Base-by-base conservation (phyloP, 1,140 invertebrate genomes). In the Drosophila kikkawai region DNA sequence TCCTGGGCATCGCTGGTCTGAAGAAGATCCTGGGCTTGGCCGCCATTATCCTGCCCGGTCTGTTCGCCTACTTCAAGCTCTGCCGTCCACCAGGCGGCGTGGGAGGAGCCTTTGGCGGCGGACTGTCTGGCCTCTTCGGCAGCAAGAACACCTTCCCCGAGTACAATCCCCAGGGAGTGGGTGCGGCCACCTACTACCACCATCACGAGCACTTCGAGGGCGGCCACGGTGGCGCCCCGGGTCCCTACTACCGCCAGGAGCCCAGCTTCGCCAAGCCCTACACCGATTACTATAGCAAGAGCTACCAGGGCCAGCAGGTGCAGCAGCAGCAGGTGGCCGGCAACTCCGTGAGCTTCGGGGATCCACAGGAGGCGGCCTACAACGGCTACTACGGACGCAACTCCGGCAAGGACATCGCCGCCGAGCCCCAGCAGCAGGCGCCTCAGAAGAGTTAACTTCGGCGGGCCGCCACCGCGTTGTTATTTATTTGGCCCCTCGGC, bases 21-120 rank as follows among this genome's bases (percentile, higher is more conserved):
- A 97, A 97, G 93, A 97, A 97, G 80, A 94, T 97, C 83, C 93
- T 97, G 3, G 96, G 96, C 37, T 95, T 97, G 84, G 93, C 96
- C 80, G 96, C 96, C 22, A 94, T 97, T 42, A 94, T 96, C 26
- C 93, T 97, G 69, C 96, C 96, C 32, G 95, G 95, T 70, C 82
- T 97, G 1, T 97, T 97, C 65, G 96, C 95, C 9, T 97, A 97
- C 93, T 97, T 97, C 91, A 96, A 96, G 83, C 93, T 97, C 32
- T 97, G 96, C 93, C 95, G 94, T 57, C 95, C 95, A 0, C 87
- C 94, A 22, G 83, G 83, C 32, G 91, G 91, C 7, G 75, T 73
- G 0, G 80, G 75, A 19, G 82, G 88, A 17, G 79, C 53, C 22
- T 91, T 92, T 34, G 77, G 82, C 55, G 90, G 88, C 7, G 84